Evolutionary conservation across 2,888 invertebrate species (phyloP).

Genomic region (Cremastobaeus sp.): DNA sequence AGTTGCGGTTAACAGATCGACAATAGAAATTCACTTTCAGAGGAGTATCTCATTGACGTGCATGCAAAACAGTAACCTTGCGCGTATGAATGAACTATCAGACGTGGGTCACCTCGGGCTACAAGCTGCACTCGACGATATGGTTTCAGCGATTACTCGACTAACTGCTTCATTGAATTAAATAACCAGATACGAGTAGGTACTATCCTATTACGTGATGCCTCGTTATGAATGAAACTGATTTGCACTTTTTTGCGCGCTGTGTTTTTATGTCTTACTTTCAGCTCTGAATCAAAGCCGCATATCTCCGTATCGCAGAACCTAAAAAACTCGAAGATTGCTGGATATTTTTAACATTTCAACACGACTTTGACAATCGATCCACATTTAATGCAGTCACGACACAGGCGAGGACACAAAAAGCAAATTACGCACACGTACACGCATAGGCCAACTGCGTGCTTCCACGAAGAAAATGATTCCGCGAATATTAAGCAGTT

Average conservation of each 20-base stretch:
- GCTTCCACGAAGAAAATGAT: constrained; percentile 35
- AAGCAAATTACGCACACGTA: too few species aligned
- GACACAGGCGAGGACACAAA: too few species aligned
- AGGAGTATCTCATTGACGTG: constrained; percentile 68
- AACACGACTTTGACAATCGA: too few species aligned
- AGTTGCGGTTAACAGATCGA: constrained; percentile 50
- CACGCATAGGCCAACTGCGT: neutral
- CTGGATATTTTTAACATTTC: too few species aligned
- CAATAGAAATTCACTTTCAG: constrained; percentile 62
- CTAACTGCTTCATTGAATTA: constrained; percentile 36
- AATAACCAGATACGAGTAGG: constrained; percentile 30
- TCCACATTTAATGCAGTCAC: too few species aligned
- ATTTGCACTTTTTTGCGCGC: constrained; percentile 6
- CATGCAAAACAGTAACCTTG: constrained; percentile 65
- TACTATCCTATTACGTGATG: constrained; percentile 24
- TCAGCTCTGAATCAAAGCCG: too few species aligned
- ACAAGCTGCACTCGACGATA: constrained; percentile 32
- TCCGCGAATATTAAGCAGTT: constrained; percentile 39
- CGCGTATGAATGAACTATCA: constrained; percentile 57
- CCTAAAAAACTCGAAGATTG: too few species aligned
- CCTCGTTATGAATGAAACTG: constrained; percentile 33
- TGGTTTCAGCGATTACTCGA: constrained; percentile 16
- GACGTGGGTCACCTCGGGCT: constrained; percentile 45
- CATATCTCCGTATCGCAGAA: too few species aligned
- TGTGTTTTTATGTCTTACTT: too few species aligned